A percentile compares a stretch with the other conserved stretches of the same genome.
phyloP scores from a whole-genome alignment of 2,888 invertebrate species.

The Aphodius granarius region DNA sequence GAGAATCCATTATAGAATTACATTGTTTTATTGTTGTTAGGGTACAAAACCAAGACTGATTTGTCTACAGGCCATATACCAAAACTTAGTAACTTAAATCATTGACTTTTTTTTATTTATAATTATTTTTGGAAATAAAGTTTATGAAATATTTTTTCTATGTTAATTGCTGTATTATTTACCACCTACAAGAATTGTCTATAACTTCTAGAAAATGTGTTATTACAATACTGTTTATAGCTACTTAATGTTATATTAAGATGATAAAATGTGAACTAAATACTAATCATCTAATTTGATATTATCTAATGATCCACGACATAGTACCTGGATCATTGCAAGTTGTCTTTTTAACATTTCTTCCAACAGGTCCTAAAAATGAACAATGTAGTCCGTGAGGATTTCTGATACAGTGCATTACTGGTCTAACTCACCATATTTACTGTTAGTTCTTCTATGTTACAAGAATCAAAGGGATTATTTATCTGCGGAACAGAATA shows the following conservation, averaged over 20 bases:
- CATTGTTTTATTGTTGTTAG: constrained; percentile 39
- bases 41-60: constrained; percentile 48
- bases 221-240: no score
- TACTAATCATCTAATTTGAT: neutral
- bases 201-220: no score
- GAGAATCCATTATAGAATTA: neutral
- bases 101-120: neutral
- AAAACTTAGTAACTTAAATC: constrained; percentile 28
- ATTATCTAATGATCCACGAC: no score
- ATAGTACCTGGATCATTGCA: no score
- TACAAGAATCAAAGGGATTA: neutral
- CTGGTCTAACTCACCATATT: neutral
- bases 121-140: neutral
- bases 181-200: no score
- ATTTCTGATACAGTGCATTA: neutral
- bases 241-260: no score
- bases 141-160: neutral
- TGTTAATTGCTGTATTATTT: neutral
- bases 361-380: no score
- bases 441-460: neutral
- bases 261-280: no score
- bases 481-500: neutral
- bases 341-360: no score
- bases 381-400: no score
- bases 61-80: constrained; percentile 49